These are phyloP conservation scores for Bagarius yarrelli DNA, from an alignment of 2,113 vertebrate genomes.

Conservation along the genomic window DNA sequence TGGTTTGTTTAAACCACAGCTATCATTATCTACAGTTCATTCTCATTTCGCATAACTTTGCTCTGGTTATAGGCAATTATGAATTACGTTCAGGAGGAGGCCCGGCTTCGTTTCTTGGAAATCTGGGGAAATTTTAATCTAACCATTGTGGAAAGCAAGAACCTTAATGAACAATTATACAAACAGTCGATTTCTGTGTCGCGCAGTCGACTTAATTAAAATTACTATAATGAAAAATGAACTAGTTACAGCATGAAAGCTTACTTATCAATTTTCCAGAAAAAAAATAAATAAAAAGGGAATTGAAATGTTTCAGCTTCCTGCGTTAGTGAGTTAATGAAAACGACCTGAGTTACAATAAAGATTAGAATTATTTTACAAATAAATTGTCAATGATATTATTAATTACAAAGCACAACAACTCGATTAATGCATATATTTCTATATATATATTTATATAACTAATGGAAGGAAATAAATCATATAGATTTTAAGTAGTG, in stretches of 20 bases:
- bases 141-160: slow-evolving; percentile 76
- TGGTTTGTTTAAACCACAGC: slow-evolving; percentile 46
- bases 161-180: slow-evolving; percentile 80
- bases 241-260: slow-evolving; percentile 66
- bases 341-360: slow-evolving; percentile 66
- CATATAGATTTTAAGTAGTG: slow-evolving; percentile 32
- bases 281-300: slow-evolving; percentile 38
- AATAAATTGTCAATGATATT: slow-evolving; percentile 59
- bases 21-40: slow-evolving; percentile 52
- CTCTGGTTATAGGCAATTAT: slow-evolving; percentile 72
- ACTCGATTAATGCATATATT: slow-evolving; percentile 35
- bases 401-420: slow-evolving; percentile 52
- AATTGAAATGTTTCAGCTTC: slow-evolving; percentile 65
- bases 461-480: slow-evolving; percentile 35
- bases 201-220: slow-evolving; percentile 78
- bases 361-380: slow-evolving; percentile 58
- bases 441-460: too few species aligned
- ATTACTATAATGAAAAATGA: slow-evolving; percentile 78
- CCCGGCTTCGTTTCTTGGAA: slow-evolving; percentile 75
- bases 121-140: slow-evolving; percentile 75
- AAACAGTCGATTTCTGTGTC: slow-evolving; percentile 78
- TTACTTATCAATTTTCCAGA: slow-evolving; percentile 70
- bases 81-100: slow-evolving; percentile 69
- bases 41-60: slow-evolving; percentile 71
- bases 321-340: slow-evolving; percentile 63